phyloP scores from a whole-genome alignment of 2,113 vertebrate species.

The Lamprologus sp. region DNA sequence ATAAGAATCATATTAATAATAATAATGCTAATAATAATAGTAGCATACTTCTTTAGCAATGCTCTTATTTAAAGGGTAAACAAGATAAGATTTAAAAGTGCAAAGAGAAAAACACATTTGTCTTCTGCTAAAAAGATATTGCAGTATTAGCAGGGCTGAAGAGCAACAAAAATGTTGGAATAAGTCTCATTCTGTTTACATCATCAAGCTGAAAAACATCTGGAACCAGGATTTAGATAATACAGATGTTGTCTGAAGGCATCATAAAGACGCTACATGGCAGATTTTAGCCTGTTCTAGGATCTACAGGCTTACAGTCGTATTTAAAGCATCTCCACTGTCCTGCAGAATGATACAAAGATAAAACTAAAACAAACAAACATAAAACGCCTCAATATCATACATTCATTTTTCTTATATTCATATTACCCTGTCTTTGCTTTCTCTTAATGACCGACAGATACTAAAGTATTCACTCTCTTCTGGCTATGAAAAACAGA shows the following conservation, averaged over 20 bases:
- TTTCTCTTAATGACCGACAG: background rate
- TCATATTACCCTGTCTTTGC: background rate
- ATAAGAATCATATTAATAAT: background rate
- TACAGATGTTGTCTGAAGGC: background rate
- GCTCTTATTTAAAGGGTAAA: background rate
- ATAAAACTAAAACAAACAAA: background rate
- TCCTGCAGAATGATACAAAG: background rate
- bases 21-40: background rate
- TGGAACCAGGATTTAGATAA: background rate
- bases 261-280: background rate
- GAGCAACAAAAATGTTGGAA: background rate
- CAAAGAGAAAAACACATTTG: background rate
- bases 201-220: background rate
- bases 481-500: background rate
- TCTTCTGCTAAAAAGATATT: background rate
- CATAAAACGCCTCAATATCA: background rate
- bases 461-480: background rate
- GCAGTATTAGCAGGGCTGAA: background rate
- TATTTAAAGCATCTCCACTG: background rate
- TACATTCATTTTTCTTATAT: background rate
- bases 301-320: background rate
- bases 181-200: background rate
- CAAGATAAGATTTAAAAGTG: background rate
- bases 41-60: background rate
- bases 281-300: background rate